Evolutionary conservation across 2,888 invertebrate genomes (phyloP).

Genomic region (Torymus texanus): DNA sequence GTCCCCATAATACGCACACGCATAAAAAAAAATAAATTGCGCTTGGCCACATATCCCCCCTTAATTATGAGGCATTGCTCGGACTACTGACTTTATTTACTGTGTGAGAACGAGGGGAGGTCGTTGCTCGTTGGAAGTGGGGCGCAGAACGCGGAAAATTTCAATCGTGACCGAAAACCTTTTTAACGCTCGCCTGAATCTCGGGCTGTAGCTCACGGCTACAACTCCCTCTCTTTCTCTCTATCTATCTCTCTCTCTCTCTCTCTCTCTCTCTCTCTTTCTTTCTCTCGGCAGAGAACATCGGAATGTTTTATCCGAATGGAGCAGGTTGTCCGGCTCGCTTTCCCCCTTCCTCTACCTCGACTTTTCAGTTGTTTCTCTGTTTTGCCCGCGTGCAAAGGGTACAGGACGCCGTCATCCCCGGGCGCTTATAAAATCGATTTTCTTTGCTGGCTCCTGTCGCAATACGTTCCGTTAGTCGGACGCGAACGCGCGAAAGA

Average conservation of each 20-base stretch:
- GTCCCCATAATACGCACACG: too few relatives aligned
- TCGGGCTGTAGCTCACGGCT: conserved; percentile 13
- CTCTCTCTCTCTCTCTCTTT: too few relatives aligned
- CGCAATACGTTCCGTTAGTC: conserved; percentile 22
- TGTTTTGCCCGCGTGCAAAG: conserved; percentile 54
- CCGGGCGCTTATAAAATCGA: conserved; percentile 64
- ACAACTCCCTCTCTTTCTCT: neutral
- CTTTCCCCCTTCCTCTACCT: neutral
- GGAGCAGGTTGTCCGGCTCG: neutral
- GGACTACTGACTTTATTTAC: conserved; percentile 36
- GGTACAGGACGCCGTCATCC: conserved; percentile 57
- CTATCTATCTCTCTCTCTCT: too few relatives aligned
- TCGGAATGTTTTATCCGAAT: conserved; percentile 49
- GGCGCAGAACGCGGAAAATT: conserved; percentile 38
- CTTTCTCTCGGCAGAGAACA: neutral
- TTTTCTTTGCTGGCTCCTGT: conserved; percentile 49
- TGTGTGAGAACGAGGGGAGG: neutral
- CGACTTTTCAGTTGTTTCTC: conserved; percentile 36
- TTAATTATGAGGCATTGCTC: conserved; percentile 47
- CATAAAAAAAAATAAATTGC: conserved; percentile 37
- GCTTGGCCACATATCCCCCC: conserved; percentile 18
- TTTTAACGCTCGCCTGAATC: conserved; percentile 53
- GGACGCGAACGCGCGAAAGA: neutral
- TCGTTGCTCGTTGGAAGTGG: neutral
- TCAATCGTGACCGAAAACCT: conserved; percentile 50